phyloP scores from a whole-genome alignment of 35 echinoderm and acorn worm genomes.

The Amphiura filiformis region DNA sequence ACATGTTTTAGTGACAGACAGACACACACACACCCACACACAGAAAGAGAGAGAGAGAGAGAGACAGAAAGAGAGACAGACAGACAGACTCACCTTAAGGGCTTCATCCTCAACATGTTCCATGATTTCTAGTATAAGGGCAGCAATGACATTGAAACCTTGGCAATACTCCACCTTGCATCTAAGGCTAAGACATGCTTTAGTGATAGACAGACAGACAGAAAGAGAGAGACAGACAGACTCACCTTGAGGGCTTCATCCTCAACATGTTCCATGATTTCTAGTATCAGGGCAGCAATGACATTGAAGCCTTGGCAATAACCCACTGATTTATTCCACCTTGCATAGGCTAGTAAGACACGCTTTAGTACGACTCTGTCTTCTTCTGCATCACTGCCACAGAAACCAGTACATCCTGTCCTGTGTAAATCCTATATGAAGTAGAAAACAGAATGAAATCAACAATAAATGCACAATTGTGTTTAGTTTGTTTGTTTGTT shows the following conservation, averaged over 20 bases:
- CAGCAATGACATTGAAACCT: conserved; percentile 95
- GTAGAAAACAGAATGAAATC: neutral
- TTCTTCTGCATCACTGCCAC: conserved; percentile 91
- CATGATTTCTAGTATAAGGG: conserved; percentile 94
- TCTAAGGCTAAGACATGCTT: conserved; percentile 82
- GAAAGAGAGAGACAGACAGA: too few species aligned
- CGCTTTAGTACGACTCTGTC: conserved; percentile 89
- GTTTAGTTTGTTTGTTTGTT: neutral
- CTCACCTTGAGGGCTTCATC: conserved; percentile 96
- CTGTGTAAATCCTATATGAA: conserved; percentile 82
- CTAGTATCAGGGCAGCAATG: conserved; percentile 86
- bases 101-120: conserved; percentile 93
- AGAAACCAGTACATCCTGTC: conserved; percentile 97
- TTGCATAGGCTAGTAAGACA: conserved; percentile 87
- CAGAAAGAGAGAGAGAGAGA: too few species aligned
- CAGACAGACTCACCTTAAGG: conserved; percentile 75
- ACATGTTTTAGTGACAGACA: too few species aligned
- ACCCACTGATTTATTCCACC: conserved; percentile 97
- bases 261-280: conserved; percentile 92
- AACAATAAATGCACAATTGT: neutral
- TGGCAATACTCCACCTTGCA: conserved; percentile 96
- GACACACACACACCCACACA: too few species aligned
- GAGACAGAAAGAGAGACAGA: too few species aligned
- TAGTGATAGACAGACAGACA: too few species aligned
- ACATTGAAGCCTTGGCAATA: conserved; percentile 99